A percentile compares a stretch with the other conserved stretches of the same genome.
phyloP scores from a whole-genome alignment of 2,888 invertebrate genomes.

The Masnerella sp. region DNA sequence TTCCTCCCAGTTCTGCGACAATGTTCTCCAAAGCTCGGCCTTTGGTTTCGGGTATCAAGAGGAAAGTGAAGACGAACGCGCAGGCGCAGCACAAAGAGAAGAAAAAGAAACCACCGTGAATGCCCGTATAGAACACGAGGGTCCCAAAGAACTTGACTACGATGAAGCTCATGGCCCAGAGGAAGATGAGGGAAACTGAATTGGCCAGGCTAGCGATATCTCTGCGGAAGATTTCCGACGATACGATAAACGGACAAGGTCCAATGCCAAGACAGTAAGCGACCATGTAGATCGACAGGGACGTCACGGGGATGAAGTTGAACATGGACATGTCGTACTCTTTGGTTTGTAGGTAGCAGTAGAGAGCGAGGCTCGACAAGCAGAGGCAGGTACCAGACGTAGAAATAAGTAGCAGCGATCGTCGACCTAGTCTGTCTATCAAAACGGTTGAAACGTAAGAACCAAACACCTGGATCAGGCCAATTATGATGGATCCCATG shows the following conservation, averaged over 20 bases:
- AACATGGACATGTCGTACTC: constrained; percentile 70
- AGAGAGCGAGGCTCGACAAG: constrained; percentile 71
- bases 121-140: constrained; percentile 64
- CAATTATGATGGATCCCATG: constrained; percentile 81
- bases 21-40: constrained; percentile 71
- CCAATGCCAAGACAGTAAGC: constrained; percentile 79
- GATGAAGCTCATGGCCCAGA: constrained; percentile 70
- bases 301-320: constrained; percentile 79
- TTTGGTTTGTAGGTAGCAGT: constrained; percentile 71
- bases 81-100: constrained; percentile 66
- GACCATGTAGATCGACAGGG: constrained; percentile 79
- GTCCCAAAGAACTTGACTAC: constrained; percentile 69
- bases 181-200: constrained; percentile 63
- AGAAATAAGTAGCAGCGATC: constrained; percentile 78
- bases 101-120: constrained; percentile 71
- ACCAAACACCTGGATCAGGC: constrained; percentile 79
- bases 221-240: constrained; percentile 78
- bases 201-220: constrained; percentile 68
- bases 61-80: constrained; percentile 65
- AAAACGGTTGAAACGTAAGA: constrained; percentile 77
- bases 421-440: constrained; percentile 82
- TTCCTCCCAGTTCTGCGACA: constrained; percentile 69
- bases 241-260: constrained; percentile 79
- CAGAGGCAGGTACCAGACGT: constrained; percentile 61
- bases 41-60: constrained; percentile 73